These are phyloP conservation scores for Coelinius sp. DNA, from an alignment of 2,888 invertebrate genomes.

Conservation along the genomic window DNA sequence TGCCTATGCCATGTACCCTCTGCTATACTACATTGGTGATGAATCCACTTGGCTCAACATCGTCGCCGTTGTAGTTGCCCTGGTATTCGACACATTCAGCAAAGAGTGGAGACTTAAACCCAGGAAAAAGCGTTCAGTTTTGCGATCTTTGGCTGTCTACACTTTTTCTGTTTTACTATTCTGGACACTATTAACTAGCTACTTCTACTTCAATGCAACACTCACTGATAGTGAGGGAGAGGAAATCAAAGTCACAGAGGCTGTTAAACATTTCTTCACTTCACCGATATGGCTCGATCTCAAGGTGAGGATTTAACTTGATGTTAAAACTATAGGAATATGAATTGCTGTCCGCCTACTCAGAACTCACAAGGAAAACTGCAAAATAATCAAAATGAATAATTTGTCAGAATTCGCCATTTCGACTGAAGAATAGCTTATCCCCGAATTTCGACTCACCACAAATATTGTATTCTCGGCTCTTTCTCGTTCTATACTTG, in stretches of 20 bases:
- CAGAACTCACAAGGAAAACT: too few relatives aligned
- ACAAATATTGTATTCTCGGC: too few relatives aligned
- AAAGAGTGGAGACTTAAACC: conserved; percentile 85
- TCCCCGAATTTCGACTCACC: too few relatives aligned
- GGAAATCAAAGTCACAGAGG: conserved; percentile 89
- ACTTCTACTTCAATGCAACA: conserved; percentile 90
- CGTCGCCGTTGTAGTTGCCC: conserved; percentile 78
- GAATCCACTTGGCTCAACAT: conserved; percentile 80
- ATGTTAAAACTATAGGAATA: not conserved
- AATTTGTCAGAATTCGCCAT: too few relatives aligned
- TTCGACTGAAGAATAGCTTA: too few relatives aligned
- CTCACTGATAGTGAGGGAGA: conserved; percentile 89
- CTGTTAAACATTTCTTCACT: conserved; percentile 89
- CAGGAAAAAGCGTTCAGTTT: conserved; percentile 67
- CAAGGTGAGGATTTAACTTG: conserved; percentile 60
- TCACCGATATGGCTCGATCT: conserved; percentile 81
- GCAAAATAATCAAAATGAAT: too few relatives aligned
- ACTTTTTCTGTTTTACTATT: conserved; percentile 78
- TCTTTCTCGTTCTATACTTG: too few relatives aligned
- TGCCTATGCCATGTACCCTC: conserved; percentile 78
- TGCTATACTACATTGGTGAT: conserved; percentile 82
- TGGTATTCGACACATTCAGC: conserved; percentile 82
- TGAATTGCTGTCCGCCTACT: not conserved
- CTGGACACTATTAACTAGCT: conserved; percentile 82
- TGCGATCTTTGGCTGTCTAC: conserved; percentile 75